Evolutionary conservation across 1,140 invertebrate genomes (phyloP).

Genomic region (Bombus polaris): DNA sequence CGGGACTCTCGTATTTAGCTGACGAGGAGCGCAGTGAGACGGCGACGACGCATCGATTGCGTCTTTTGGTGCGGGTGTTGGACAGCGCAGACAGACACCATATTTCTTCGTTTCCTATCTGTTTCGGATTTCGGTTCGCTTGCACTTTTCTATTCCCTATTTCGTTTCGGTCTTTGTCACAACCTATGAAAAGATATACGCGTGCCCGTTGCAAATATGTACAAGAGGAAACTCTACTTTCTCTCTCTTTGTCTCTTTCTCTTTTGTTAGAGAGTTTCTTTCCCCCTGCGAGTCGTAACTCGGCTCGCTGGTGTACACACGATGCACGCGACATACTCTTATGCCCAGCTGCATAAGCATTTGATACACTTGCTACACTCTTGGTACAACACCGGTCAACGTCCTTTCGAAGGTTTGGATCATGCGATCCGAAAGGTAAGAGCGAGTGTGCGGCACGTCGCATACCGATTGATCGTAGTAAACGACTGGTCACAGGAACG

Average conservation of each 20-base stretch:
- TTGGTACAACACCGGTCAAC: constrained; percentile 72
- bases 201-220: neutral
- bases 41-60: constrained; percentile 39
- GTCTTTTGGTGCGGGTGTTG: constrained; percentile 30
- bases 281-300: neutral
- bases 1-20: constrained; percentile 36
- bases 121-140: constrained; percentile 31
- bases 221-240: neutral
- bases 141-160: constrained; percentile 1
- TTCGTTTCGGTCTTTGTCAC: neutral
- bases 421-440: constrained; percentile 66
- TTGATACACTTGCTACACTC: constrained; percentile 47
- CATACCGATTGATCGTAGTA: constrained; percentile 73
- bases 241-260: neutral
- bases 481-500: constrained; percentile 63
- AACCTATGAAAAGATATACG: neutral
- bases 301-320: neutral
- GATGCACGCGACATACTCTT: constrained; percentile 7
- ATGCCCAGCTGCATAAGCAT: constrained; percentile 20
- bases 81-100: no score
- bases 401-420: constrained; percentile 79
- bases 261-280: neutral
- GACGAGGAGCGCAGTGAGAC: constrained; percentile 26
- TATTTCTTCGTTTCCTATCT: constrained; percentile 39
- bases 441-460: constrained; percentile 67